phyloP scores from a whole-genome alignment of 2,888 invertebrate genomes.

The Aleiodes leptofemur region DNA sequence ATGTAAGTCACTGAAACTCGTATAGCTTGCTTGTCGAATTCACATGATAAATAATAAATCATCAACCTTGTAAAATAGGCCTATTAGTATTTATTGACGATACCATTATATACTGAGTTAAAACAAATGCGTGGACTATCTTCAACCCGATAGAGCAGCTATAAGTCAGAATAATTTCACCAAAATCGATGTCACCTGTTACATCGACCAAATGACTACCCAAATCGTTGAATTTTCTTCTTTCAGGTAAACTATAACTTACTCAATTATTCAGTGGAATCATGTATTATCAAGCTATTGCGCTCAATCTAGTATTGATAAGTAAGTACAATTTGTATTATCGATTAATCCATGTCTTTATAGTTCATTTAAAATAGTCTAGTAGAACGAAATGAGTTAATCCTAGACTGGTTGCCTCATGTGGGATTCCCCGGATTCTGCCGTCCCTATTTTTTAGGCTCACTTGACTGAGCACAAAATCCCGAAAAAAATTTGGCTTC shows the following conservation, averaged over 20 bases:
- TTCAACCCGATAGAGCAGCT: background rate
- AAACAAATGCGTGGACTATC: background rate
- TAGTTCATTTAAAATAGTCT: background rate
- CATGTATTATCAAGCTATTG: constrained; percentile 37
- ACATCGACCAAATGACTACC: background rate
- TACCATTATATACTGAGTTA: background rate
- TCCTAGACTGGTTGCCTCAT: too few species aligned
- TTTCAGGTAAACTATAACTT: constrained; percentile 2
- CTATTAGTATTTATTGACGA: constrained; percentile 18
- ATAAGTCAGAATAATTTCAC: background rate
- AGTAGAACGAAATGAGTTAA: too few species aligned
- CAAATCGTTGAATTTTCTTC: background rate
- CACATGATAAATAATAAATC: constrained; percentile 36
- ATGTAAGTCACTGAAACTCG: constrained; percentile 13
- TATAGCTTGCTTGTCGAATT: constrained; percentile 10
- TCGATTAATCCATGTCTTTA: constrained; percentile 1
- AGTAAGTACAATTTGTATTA: constrained; percentile 28
- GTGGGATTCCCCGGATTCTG: background rate
- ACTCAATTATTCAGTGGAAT: constrained; percentile 7
- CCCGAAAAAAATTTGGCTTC: too few species aligned
- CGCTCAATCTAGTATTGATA: constrained; percentile 31
- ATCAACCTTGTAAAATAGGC: constrained; percentile 39
- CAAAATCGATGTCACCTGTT: constrained; percentile 18
- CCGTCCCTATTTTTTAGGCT: background rate
- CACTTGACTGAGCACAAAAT: too few species aligned